A percentile compares a stretch with the other conserved stretches of the same genome.
phyloP scores from a whole-genome alignment of 2,113 vertebrate species.

The Baryphthengus martii region DNA sequence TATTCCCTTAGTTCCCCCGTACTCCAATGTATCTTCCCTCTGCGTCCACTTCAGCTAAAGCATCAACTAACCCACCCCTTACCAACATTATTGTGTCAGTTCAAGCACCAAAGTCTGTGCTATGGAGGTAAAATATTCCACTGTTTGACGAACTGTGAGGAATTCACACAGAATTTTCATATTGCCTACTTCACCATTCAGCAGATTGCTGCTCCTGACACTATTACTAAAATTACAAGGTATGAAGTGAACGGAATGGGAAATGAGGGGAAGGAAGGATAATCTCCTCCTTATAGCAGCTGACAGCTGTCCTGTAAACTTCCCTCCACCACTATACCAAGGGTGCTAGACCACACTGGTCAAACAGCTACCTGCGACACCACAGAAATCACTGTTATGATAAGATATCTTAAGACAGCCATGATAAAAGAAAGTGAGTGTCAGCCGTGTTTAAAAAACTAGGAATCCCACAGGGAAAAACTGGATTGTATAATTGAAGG shows the following conservation, averaged over 20 bases:
- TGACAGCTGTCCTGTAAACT: background rate
- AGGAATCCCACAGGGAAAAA: background rate
- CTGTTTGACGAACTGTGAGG: background rate
- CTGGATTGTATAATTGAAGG: background rate
- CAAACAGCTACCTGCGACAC: background rate
- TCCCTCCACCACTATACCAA: background rate
- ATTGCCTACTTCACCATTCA: background rate
- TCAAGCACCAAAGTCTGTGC: background rate
- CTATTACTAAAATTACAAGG: background rate
- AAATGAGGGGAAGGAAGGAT: background rate
- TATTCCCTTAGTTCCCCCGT: background rate
- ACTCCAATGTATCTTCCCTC: background rate
- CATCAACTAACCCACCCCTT: background rate
- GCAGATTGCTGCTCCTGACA: background rate
- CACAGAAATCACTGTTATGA: fast-evolving
- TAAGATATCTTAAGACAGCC: background rate
- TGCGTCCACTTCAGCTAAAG: background rate
- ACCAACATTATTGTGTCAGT: fast-evolving
- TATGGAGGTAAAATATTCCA: background rate
- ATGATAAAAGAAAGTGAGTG: background rate
- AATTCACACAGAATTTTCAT: background rate
- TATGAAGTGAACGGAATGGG: background rate
- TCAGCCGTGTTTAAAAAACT: background rate
- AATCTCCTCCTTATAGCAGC: fast-evolving
- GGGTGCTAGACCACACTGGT: background rate